Evolutionary conservation across 1,140 invertebrate genomes (phyloP).

Genomic region (Carposina sasakii): DNA sequence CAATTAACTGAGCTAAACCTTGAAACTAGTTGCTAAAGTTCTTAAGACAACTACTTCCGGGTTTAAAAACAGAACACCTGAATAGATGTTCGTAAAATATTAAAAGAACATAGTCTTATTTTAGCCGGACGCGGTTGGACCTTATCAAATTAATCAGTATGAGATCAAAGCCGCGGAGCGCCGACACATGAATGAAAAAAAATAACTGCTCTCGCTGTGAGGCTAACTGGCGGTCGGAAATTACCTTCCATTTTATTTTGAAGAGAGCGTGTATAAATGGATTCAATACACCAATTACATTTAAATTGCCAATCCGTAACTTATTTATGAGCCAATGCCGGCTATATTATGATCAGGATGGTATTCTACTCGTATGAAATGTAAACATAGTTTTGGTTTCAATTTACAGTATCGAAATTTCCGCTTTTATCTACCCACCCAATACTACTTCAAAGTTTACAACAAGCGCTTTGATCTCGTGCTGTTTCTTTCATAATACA

Average conservation of each 20-base stretch:
- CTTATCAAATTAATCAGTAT: conserved; percentile 3
- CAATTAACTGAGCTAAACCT: no score
- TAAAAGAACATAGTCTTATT: conserved; percentile 3
- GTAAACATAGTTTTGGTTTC: no score
- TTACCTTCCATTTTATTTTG: no score
- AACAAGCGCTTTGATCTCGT: conserved; percentile 56
- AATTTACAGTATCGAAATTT: conserved; percentile 40
- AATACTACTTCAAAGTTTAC: conserved; percentile 56
- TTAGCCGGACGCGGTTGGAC: not conserved
- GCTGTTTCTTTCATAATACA: conserved; percentile 56
- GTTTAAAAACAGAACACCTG: not conserved
- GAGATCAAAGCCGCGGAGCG: conserved; percentile 10
- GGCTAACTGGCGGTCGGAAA: conserved; percentile 19
- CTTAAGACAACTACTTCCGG: not conserved
- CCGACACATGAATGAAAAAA: conserved; percentile 24
- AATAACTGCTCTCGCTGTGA: conserved; percentile 20
- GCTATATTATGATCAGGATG: no score
- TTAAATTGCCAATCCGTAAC: no score
- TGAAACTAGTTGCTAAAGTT: no score
- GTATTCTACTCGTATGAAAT: no score
- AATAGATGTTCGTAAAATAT: not conserved
- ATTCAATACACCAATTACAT: no score
- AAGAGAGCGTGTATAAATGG: no score
- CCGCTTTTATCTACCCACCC: conserved; percentile 32
- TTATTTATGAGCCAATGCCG: no score